Evolutionary conservation across 2,113 vertebrate species (phyloP).

Genomic region (Procavia capensis): DNA sequence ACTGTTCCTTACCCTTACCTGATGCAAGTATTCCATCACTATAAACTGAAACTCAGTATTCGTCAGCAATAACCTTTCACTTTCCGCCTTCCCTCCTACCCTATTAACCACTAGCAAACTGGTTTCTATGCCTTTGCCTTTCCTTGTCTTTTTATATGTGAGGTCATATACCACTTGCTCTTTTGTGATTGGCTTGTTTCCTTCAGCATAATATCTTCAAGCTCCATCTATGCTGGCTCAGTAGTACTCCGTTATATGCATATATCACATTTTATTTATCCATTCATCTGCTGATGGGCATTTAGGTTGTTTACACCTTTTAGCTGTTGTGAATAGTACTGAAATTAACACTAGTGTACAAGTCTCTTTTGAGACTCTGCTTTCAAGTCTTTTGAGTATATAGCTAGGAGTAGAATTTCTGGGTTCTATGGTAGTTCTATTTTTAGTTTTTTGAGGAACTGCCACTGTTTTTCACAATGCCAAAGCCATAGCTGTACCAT

Average conservation of each 20-base stretch:
- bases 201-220: too few relatives aligned
- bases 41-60: too few relatives aligned
- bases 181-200: background rate
- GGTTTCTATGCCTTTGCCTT: too few relatives aligned
- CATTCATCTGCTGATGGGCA: background rate
- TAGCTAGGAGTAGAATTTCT: background rate
- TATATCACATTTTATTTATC: background rate
- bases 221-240: too few relatives aligned
- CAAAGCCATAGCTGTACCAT: too few relatives aligned
- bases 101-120: too few relatives aligned
- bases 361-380: background rate
- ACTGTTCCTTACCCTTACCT: too few relatives aligned
- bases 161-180: background rate
- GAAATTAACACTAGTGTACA: background rate
- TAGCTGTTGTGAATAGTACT: background rate
- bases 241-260: background rate
- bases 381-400: background rate
- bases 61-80: too few relatives aligned
- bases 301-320: background rate
- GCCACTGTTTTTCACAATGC: too few relatives aligned
- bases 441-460: too few relatives aligned
- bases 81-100: too few relatives aligned
- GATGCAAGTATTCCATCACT: too few relatives aligned
- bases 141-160: background rate
- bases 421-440: background rate